Base-by-base conservation (phyloP, 2,797 vertebrate species). In the Hoplostethus mediterraneus region DNA sequence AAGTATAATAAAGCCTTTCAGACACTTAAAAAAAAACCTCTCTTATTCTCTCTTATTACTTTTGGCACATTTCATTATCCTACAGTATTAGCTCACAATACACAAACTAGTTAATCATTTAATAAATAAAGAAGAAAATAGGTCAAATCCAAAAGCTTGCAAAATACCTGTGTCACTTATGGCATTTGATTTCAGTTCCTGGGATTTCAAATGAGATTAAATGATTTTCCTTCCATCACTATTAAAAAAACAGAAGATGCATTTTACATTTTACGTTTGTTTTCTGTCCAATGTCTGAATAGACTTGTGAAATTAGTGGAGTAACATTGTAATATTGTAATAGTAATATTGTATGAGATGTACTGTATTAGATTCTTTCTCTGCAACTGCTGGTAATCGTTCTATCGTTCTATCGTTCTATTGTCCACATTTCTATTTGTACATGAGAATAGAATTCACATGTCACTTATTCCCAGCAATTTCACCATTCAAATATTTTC, bases 1-100 rank as follows among this genome's bases (percentile, higher is more conserved):
- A 83, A 73, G 84, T 71, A 81, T 87, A 84, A 87, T 82, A 65
- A 73, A 85, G 80, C 36, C 72, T 61, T 73, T 82, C 69, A 67
- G 44, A 82, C 51, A 12, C 69, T 86, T 28, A 28, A 0, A 28
- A 28, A 28, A 28, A 2, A 28, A n/a, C n/a, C 3, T 28, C 2
- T 28, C 28, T 28, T 28, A 70, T 64, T 77, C 14, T 10, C 42
- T 36, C 5, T 53, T 60, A 65, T 73, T 56, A 6, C 38, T 36
- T 63, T 71, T 63, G 55, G 25, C 17, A 21, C 17, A 31, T 61
- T 60, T 81, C 63, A 63, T 72, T 81, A 6, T 63, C 47, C 61
- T 51, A 57, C 49, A 59, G 63, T 81, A 73, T 59, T 57, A 67
- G 77, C 82, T 86, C 17, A 62, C 30, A 31, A 10, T 60, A 17